Conservation (phyloP, 2,888 invertebrate genomes). For the Deilephila porcellus region DNA sequence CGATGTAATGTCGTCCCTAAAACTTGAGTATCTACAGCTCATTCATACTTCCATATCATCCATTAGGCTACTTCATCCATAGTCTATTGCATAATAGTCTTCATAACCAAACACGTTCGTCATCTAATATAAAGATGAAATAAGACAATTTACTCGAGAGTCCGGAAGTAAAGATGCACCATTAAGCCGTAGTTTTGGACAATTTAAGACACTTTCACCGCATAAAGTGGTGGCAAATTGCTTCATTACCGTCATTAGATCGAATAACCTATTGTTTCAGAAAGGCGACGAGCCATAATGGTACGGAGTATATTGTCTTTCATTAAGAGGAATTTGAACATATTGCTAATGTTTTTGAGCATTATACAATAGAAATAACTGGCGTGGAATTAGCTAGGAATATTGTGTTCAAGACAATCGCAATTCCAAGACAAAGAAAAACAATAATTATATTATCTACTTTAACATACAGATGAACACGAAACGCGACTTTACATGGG, state of each 20-base stretch:
- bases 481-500: no score
- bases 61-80: not conserved
- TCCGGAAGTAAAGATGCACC: not conserved
- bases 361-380: no score
- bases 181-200: conserved; percentile 27
- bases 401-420: no score
- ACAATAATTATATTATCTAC: no score
- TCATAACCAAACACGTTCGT: not conserved
- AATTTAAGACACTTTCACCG: conserved; percentile 42
- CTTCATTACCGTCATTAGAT: conserved; percentile 42
- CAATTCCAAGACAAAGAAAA: no score
- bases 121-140: not conserved
- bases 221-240: conserved; percentile 39
- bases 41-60: no score
- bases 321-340: not conserved
- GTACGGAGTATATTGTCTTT: not conserved
- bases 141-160: conserved; percentile 14
- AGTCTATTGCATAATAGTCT: not conserved
- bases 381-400: no score
- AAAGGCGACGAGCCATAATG: not conserved
- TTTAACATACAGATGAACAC: no score
- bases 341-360: no score
- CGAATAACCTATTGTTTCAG: conserved; percentile 41
- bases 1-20: no score
- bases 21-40: no score